phyloP scores from a whole-genome alignment of 2,797 vertebrate species.

The Malurus leucopterus region DNA sequence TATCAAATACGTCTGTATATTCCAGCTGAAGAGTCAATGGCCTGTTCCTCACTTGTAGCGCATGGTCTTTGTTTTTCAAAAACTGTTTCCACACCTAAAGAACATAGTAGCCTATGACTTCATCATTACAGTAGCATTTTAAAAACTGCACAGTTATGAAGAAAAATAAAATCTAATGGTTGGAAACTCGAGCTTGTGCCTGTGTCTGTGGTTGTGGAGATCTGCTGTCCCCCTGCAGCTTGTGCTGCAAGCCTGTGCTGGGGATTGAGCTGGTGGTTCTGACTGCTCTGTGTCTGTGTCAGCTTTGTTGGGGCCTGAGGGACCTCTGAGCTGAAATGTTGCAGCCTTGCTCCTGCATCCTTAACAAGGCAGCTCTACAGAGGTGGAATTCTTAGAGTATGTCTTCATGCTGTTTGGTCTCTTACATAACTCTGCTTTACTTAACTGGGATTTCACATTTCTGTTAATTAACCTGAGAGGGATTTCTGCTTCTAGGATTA shows the following conservation, averaged over 20 bases:
- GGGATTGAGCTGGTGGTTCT: neutral
- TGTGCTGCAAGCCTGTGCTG: fast-evolving
- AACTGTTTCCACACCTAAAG: constrained; percentile 28
- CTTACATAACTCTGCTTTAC: neutral
- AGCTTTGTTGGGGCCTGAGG: neutral
- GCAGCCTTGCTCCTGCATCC: neutral
- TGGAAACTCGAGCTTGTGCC: neutral
- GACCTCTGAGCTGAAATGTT: neutral
- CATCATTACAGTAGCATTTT: constrained; percentile 51
- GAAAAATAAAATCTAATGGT: constrained; percentile 57
- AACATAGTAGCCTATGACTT: neutral
- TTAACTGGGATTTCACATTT: neutral
- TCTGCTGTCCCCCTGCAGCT: neutral
- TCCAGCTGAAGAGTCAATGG: constrained; percentile 33
- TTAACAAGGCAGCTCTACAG: neutral
- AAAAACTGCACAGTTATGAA: constrained; percentile 37
- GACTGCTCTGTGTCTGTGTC: neutral
- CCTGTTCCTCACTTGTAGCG: constrained; percentile 29
- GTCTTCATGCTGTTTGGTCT: neutral
- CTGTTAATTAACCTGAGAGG: constrained; percentile 2
- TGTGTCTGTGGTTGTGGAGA: neutral
- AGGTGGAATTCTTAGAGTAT: neutral
- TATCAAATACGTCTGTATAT: constrained; percentile 22
- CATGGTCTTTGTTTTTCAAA: constrained; percentile 48
- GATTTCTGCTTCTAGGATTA: neutral